Conservation (phyloP, 2,113 vertebrate genomes). For the Pithys albifrons region DNA sequence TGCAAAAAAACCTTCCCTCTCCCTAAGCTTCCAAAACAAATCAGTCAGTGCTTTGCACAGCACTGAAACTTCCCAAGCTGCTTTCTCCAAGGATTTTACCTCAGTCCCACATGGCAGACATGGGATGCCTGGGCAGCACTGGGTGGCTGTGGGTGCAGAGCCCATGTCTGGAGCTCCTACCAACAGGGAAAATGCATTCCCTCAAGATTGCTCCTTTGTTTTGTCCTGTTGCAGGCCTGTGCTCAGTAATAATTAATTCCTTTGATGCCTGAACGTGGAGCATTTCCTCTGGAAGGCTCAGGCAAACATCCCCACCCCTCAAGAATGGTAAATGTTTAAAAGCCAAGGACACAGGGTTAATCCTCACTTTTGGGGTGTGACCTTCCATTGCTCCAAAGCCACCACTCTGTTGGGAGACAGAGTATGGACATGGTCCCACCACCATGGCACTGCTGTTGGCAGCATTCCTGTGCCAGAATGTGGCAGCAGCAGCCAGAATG, state of each 20-base stretch:
- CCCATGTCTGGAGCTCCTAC: neutral
- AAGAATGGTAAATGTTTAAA: constrained; percentile 34
- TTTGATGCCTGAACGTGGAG: neutral
- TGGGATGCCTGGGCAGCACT: rapidly evolving
- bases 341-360: constrained; percentile 20
- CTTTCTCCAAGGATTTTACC: neutral
- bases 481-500: rapidly evolving
- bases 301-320: neutral
- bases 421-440: rapidly evolving
- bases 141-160: neutral
- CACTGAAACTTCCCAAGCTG: neutral
- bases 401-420: rapidly evolving
- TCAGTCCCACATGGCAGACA: neutral
- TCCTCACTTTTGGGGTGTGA: neutral
- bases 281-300: neutral
- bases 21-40: neutral
- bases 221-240: neutral
- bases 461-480: rapidly evolving
- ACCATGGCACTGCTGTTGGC: rapidly evolving
- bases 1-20: neutral
- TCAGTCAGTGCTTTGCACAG: neutral
- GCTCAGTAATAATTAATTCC: neutral
- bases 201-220: rapidly evolving
- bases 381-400: neutral
- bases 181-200: rapidly evolving